phyloP scores from a whole-genome alignment of 1,140 invertebrate genomes.

The Zaprionus davidi region DNA sequence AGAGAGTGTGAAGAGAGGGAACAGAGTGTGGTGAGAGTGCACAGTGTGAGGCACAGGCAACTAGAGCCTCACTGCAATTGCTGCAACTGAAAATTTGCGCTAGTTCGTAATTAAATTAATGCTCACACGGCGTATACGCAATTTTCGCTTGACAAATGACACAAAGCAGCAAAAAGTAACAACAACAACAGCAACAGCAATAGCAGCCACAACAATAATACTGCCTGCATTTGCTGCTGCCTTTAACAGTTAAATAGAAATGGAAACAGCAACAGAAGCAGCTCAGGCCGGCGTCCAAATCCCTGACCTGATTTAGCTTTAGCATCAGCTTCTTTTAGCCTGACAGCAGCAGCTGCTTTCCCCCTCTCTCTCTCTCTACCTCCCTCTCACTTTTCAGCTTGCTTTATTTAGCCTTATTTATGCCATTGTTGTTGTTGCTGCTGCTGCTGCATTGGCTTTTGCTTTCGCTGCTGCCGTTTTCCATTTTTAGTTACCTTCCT shows the following conservation, averaged over 20 bases:
- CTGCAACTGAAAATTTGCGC: constrained; percentile 32
- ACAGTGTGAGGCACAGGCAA: not conserved
- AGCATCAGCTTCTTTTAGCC: constrained; percentile 29
- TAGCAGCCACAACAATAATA: constrained; percentile 26
- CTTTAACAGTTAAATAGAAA: not conserved
- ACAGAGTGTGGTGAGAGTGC: not conserved
- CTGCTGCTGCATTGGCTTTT: constrained; percentile 60
- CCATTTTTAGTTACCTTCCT: constrained; percentile 73
- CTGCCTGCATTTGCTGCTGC: not conserved
- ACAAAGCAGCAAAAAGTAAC: constrained; percentile 11
- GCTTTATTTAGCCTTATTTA: constrained; percentile 7
- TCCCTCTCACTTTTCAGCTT: constrained; percentile 17
- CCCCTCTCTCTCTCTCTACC: too few relatives aligned
- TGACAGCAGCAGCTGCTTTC: constrained; percentile 1
- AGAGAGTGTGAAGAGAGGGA: not conserved
- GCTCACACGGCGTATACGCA: constrained; percentile 63
- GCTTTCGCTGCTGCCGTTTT: constrained; percentile 57
- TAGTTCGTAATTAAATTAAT: constrained; percentile 76
- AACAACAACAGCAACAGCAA: not conserved
- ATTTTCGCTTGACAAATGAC: constrained; percentile 55
- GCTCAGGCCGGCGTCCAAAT: constrained; percentile 54
- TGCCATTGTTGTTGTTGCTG: constrained; percentile 26
- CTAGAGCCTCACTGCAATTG: constrained; percentile 36
- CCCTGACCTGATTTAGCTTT: constrained; percentile 75
- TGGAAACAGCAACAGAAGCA: constrained; percentile 9